Base-by-base conservation (phyloP, 2,888 invertebrate species). In the Odontocerum albicorne region DNA sequence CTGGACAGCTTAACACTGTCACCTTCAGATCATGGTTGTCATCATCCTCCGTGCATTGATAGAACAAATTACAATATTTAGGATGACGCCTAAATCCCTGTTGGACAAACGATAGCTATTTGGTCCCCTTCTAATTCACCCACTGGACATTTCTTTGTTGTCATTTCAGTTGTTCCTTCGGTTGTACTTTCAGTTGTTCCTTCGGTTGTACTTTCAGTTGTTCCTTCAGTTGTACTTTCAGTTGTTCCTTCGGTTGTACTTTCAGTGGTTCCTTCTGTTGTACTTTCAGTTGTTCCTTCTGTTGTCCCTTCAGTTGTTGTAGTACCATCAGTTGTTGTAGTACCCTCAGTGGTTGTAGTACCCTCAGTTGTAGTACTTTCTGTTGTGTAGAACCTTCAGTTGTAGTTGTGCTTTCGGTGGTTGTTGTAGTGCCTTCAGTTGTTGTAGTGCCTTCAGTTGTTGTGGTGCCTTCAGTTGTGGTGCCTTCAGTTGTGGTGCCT, bases 11-110 rank as follows among this genome's bases (percentile, higher is more conserved):
- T 63, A 92, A 82, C 6, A 85, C 80, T 1, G 88, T 79, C 58
- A 91, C 79, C 67, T 87, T 90, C n/a, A 87, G 72, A 62, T 90
- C 86, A 66, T 85, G 83, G 39, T 73, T 83, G 20, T 83, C 79
- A 4, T 81, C 74, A 53, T 81, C 80, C 63, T 81, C 82, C 13
- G 85, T 86, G 65, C 92, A 92, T 69, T 92, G 92, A 67, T 92
- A 92, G 73, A 92, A 91, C 63, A 89, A 71, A 65, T 89, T 88
- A 65, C 92, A 92, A 66, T 87, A 85, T 67, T 87, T 88, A 0
- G 92, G 90, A 77, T 92, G 91, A 61, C 90, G 79, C 66, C 81
- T 82, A 71, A 92, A 92, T 31, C 91, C n/a, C 90, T 4, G 90
- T 88, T 6, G 92, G 92, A 66, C 92, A 92, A 1, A 90, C 82